Percentiles rank a stretch among this genome's conserved stretches.
Conservation (phyloP, 2,113 vertebrate species). For the Lasiurus cinereus region DNA sequence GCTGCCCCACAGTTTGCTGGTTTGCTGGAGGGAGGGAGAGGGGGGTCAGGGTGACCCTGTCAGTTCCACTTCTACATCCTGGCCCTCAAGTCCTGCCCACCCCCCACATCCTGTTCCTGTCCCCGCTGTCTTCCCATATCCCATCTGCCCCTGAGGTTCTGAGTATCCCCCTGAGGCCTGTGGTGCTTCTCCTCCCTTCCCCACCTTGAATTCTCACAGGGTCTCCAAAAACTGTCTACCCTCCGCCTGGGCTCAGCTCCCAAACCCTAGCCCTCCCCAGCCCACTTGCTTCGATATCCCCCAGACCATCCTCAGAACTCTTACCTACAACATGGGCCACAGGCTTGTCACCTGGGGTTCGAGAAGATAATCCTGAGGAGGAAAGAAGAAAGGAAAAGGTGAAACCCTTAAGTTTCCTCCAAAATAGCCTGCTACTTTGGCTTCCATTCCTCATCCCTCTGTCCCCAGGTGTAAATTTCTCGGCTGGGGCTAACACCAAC, state of each 20-base stretch:
- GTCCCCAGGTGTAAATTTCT: neutral
- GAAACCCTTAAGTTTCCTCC: neutral
- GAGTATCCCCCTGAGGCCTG: neutral
- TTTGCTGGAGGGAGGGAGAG: slow-evolving; percentile 63
- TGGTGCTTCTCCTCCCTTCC: neutral
- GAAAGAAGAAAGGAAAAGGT: slow-evolving; percentile 18
- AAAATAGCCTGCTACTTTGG: neutral
- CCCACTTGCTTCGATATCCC: neutral
- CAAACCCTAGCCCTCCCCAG: neutral
- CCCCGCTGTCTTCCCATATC: slow-evolving; percentile 18
- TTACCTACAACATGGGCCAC: slow-evolving; percentile 83
- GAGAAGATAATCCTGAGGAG: slow-evolving; percentile 75
- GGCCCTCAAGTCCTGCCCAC: slow-evolving; percentile 56
- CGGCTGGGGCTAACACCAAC: neutral
- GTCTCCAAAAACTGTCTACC: neutral
- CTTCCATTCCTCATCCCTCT: neutral
- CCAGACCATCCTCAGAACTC: neutral
- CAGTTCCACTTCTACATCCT: slow-evolving; percentile 66
- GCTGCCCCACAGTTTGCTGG: neutral
- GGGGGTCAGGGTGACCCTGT: slow-evolving; percentile 52
- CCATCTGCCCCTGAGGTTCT: neutral
- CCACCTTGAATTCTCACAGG: neutral
- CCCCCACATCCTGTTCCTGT: slow-evolving; percentile 67
- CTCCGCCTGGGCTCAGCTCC: neutral
- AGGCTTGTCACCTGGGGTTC: slow-evolving; percentile 67